phyloP scores from a whole-genome alignment of 2,888 invertebrate genomes.

The Endotricha flammealis region DNA sequence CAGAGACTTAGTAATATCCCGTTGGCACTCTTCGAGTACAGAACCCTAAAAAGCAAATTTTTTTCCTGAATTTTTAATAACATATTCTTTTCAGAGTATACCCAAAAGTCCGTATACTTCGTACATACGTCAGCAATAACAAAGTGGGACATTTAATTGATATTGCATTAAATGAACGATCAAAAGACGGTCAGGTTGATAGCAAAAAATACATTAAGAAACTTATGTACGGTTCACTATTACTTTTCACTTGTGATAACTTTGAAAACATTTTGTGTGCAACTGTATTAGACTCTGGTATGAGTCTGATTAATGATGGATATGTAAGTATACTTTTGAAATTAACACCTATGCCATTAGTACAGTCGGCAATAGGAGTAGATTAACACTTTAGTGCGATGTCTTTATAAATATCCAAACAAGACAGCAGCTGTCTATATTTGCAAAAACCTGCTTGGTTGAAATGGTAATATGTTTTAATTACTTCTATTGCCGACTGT shows the following conservation, averaged over 20 bases:
- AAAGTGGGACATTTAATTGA: constrained; percentile 63
- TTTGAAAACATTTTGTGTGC: constrained; percentile 84
- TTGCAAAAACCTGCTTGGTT: too few relatives aligned
- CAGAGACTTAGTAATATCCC: too few relatives aligned
- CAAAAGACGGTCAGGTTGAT: constrained; percentile 28
- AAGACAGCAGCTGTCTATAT: too few relatives aligned
- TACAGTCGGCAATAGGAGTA: too few relatives aligned
- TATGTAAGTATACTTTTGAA: constrained; percentile 74
- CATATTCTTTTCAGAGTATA: constrained; percentile 51
- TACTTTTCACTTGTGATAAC: constrained; percentile 83
- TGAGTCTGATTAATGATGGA: constrained; percentile 69
- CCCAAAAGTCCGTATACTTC: constrained; percentile 61
- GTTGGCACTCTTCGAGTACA: too few relatives aligned
- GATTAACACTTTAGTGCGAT: too few relatives aligned
- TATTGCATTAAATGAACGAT: constrained; percentile 51
- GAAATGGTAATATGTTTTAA: too few relatives aligned
- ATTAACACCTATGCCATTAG: too few relatives aligned
- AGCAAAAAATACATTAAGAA: constrained; percentile 62
- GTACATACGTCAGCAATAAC: constrained; percentile 54
- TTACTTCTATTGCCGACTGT: too few relatives aligned
- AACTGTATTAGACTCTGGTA: constrained; percentile 77
- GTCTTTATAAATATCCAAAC: too few relatives aligned
- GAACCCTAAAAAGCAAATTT: too few relatives aligned
- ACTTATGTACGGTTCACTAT: constrained; percentile 84
- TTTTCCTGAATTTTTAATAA: constrained; percentile 6